phyloP scores from a whole-genome alignment of 2,113 vertebrate genomes.

The Ptilorrhoa leucosticta region DNA sequence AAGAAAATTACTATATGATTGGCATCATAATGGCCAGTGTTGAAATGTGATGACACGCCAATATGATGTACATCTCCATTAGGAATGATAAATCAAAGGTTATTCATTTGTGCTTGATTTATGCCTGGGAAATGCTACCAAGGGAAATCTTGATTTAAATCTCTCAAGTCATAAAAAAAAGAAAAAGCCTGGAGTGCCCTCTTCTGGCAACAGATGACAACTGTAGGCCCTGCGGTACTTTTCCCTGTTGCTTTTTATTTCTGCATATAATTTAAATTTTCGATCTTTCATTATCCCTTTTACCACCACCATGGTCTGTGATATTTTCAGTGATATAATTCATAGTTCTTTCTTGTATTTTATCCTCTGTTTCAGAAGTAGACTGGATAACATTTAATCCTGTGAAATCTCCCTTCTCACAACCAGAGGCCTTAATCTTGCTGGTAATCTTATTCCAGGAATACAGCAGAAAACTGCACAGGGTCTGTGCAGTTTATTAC shows the following conservation, averaged over 20 bases:
- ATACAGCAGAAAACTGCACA: background rate
- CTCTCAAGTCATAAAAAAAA: background rate
- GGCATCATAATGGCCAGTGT: constrained; percentile 66
- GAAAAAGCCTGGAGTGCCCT: constrained; percentile 29
- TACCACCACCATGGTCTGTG: background rate
- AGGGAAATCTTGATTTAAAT: constrained; percentile 61
- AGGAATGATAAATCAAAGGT: constrained; percentile 72
- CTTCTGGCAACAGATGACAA: constrained; percentile 39
- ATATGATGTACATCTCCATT: constrained; percentile 71
- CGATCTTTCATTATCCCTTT: background rate
- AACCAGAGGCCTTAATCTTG: constrained; percentile 28
- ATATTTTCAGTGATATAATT: background rate
- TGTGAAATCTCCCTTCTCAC: constrained; percentile 1
- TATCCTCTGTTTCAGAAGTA: background rate
- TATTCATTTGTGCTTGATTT: constrained; percentile 71
- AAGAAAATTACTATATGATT: constrained; percentile 64
- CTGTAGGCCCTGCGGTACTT: background rate
- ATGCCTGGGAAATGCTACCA: constrained; percentile 59
- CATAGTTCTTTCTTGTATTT: background rate
- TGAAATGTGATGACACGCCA: constrained; percentile 70
- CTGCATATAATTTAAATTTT: background rate
- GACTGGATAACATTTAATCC: background rate
- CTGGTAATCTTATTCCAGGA: constrained; percentile 22
- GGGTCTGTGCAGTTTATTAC: background rate
- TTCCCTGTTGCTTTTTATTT: background rate